A percentile compares a stretch with the other conserved stretches of the same genome.
Conservation (phyloP, 1,140 invertebrate species). For the Bombus vancouverensis region DNA sequence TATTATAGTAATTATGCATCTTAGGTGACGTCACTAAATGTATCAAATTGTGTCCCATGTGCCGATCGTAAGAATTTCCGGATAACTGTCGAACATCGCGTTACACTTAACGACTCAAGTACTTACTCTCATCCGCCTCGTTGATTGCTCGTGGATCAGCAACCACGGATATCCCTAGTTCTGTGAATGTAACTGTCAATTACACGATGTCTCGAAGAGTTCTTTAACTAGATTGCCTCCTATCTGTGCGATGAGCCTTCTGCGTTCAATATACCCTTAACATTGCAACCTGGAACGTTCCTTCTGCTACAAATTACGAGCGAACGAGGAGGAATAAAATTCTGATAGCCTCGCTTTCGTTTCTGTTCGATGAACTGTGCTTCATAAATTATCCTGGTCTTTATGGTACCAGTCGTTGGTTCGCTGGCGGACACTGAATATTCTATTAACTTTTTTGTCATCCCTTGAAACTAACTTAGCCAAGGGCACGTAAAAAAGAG, state of each 20-base stretch:
- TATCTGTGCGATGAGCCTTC: too few relatives aligned
- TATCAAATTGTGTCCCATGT: neutral
- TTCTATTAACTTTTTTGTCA: slow-evolving; percentile 29
- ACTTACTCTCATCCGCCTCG: too few relatives aligned
- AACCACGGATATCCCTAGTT: neutral
- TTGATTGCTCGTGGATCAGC: too few relatives aligned
- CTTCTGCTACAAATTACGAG: neutral
- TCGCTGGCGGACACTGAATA: slow-evolving; percentile 1
- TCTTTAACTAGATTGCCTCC: neutral
- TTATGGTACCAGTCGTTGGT: neutral
- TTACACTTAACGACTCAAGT: too few relatives aligned
- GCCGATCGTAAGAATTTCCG: too few relatives aligned
- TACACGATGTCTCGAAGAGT: slow-evolving; percentile 38
- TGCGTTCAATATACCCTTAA: neutral
- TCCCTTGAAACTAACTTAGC: neutral
- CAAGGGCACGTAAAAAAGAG: too few relatives aligned
- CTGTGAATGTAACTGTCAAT: slow-evolving; percentile 34
- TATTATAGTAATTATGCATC: neutral
- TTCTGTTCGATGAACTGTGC: slow-evolving; percentile 9
- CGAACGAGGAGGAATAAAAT: slow-evolving; percentile 5
- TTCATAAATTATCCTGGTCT: slow-evolving; percentile 14
- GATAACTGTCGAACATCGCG: too few relatives aligned
- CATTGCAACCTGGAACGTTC: neutral
- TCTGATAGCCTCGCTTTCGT: neutral
- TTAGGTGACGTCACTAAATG: neutral